Conservation (phyloP, 2,888 invertebrate species). For the Cheilosia vulpina region DNA sequence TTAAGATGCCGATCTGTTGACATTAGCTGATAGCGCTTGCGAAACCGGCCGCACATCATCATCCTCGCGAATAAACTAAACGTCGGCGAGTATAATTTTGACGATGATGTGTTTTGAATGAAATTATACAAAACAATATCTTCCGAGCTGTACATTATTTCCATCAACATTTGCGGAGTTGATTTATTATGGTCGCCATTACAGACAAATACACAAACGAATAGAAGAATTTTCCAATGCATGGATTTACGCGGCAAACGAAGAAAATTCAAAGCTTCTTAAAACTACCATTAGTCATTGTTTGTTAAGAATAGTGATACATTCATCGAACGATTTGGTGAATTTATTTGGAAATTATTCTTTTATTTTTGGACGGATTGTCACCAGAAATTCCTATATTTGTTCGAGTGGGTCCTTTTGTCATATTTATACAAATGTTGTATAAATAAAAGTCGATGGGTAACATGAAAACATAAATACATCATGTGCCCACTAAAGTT, state of each 20-base stretch:
- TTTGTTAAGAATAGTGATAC: not conserved
- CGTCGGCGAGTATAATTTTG: conserved; percentile 14
- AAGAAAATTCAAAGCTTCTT: not conserved
- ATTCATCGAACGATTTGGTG: not conserved
- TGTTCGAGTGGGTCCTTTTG: not conserved
- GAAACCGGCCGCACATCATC: conserved; percentile 3
- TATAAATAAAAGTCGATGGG: no score
- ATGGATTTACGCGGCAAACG: not conserved
- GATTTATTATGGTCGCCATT: not conserved
- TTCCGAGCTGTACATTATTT: not conserved
- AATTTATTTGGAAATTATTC: not conserved
- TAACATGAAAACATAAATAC: no score
- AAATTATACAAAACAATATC: conserved; percentile 6
- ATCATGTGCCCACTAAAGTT: no score
- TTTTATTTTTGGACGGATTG: not conserved
- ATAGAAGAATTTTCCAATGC: not conserved
- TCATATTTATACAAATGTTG: no score
- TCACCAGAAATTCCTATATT: not conserved
- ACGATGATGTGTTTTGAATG: conserved; percentile 36
- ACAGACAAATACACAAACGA: not conserved
- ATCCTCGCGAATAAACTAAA: not conserved
- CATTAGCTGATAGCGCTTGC: not conserved
- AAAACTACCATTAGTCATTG: not conserved
- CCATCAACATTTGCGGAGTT: not conserved
- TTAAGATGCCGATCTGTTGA: not conserved